Evolutionary conservation across 2,113 vertebrate species (phyloP), one percentile per base, ranked within the genome.

Genomic region (Noturus placidus): DNA sequence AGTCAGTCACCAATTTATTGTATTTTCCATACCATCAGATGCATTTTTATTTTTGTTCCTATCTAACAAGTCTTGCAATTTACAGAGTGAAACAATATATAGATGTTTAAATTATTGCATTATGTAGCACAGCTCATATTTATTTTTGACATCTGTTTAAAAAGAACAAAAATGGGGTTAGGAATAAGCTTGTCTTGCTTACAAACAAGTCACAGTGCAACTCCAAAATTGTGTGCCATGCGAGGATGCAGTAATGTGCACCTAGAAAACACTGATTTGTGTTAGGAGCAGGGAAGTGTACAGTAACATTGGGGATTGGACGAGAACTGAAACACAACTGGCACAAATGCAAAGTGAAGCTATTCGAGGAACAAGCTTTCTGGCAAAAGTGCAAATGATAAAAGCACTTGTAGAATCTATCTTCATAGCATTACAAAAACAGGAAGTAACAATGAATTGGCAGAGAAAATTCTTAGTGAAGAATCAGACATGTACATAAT

Each of bases 21-120:
- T 82, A 61, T 61, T 82, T 59, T 81, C 79, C 79, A 81, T 81
- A 81, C 77, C 33, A 80, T 20, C 56, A 80, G n/a, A 80, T 54
- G 46, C 25, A 27, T 46, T 77, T 52, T 30, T 15, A 11, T 27
- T n/a, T 78, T 54, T 8, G 0, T n/a, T 52, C 46, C 46, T 46
- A 70, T 38, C 27, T 52, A 52, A 50, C 22, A 77, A 25, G 35
- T 38, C 19, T 74, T 74, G 20, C 33, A 42, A 25, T 50, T 50
- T 50, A 77, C 74, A 27, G 42, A 77, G 8, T n/a, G 1, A 50
- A 77, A 77, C 11, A 50, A 42, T 2, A 30, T 67, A 27, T 10
- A 63, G 2, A 11, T 13, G 27, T n/a, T 65, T n/a, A 63, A 65
- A 65, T 65, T 27, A 65, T 3, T 63, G 9, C 25, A n/a, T 4